Conservation (phyloP, 35 echinoderm and acorn worm species). For the Lytechinus pictus region DNA sequence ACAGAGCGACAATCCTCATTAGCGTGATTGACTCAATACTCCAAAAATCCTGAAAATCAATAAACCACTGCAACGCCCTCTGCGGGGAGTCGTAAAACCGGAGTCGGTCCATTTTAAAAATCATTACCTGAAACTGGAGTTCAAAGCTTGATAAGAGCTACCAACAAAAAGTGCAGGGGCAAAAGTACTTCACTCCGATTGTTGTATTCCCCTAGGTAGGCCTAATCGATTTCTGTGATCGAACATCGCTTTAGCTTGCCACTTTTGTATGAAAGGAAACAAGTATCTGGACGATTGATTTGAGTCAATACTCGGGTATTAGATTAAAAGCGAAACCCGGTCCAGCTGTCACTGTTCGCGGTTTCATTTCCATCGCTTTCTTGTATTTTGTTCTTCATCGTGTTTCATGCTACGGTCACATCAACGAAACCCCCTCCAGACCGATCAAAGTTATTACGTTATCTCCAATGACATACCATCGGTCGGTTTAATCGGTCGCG, state of each 20-base stretch:
- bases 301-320: conserved; percentile 37
- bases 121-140: conserved; percentile 23
- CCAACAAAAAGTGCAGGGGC: background rate
- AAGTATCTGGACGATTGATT: conserved; percentile 18
- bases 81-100: conserved; percentile 21
- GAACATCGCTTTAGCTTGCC: conserved; percentile 43
- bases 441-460: too few species aligned
- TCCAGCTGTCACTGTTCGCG: conserved; percentile 35
- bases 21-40: conserved; percentile 29
- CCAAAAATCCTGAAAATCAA: conserved; percentile 10
- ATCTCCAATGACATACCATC: too few species aligned
- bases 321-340: background rate
- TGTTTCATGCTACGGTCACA: background rate
- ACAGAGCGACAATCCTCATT: conserved; percentile 40
- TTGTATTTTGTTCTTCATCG: background rate
- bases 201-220: background rate
- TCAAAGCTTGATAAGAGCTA: background rate
- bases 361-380: background rate
- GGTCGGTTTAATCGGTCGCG: too few species aligned
- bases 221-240: background rate
- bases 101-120: background rate
- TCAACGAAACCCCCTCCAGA: too few species aligned
- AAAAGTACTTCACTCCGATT: conserved; percentile 28
- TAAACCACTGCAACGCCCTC: conserved; percentile 31
- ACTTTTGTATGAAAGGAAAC: conserved; percentile 25